phyloP scores from a whole-genome alignment of 2,797 vertebrate species.

The Brotula barbata region DNA sequence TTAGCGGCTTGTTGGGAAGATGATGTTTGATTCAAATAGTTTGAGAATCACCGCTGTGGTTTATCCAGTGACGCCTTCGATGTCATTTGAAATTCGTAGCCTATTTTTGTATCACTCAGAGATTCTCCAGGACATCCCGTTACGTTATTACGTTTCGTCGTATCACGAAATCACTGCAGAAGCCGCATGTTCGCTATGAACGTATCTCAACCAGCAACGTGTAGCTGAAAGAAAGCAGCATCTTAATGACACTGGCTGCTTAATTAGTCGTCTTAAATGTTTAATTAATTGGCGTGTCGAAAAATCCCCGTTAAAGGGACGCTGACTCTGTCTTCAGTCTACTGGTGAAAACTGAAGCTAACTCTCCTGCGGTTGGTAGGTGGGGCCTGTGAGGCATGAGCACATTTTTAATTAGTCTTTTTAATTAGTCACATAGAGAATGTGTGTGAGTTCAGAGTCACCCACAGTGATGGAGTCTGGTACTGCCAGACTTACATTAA shows the following conservation, averaged over 20 bases:
- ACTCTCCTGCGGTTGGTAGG: conserved; percentile 3
- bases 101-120: too few species aligned
- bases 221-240: conserved; percentile 9
- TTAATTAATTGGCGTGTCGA: conserved; percentile 22
- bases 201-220: conserved; percentile 9
- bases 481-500: too few species aligned
- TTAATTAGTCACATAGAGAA: conserved; percentile 3
- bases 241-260: conserved; percentile 6
- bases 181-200: conserved; percentile 1
- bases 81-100: too few species aligned
- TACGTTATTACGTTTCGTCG: conserved; percentile 1
- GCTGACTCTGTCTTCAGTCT: background rate
- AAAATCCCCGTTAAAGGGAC: conserved; percentile 5
- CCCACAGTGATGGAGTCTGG: too few species aligned
- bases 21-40: too few species aligned
- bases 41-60: too few species aligned
- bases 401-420: background rate
- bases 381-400: background rate
- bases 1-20: too few species aligned
- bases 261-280: conserved; percentile 18
- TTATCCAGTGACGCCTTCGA: too few species aligned
- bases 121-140: conserved; percentile 10
- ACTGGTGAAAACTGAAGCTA: background rate
- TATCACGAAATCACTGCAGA: conserved; percentile 9
- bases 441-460: background rate